phyloP scores from a whole-genome alignment of 2,888 invertebrate genomes.

The Ernsta delagoae region DNA sequence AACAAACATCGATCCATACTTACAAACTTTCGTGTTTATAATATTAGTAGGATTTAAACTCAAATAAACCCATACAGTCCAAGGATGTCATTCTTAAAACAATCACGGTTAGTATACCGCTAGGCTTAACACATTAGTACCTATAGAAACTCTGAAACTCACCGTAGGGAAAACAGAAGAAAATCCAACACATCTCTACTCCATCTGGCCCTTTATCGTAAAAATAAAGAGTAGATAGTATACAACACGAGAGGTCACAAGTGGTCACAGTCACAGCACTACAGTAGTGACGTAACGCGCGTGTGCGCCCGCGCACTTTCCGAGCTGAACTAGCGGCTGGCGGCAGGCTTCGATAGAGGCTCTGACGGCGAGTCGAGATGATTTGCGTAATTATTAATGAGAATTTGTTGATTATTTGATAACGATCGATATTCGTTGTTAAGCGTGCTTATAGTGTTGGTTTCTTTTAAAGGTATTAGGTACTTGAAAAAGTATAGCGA shows the following conservation, averaged over 20 bases:
- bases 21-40: too few species aligned
- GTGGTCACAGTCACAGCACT: conserved; percentile 58
- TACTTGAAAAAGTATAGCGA: too few species aligned
- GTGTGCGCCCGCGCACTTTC: conserved; percentile 70
- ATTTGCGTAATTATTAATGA: conserved; percentile 42
- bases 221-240: conserved; percentile 74
- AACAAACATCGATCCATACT: too few species aligned
- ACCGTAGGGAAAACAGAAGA: conserved; percentile 53
- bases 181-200: conserved; percentile 52
- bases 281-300: conserved; percentile 51
- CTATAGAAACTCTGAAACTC: conserved; percentile 47
- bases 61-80: too few species aligned
- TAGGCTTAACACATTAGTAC: neutral
- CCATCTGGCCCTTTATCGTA: conserved; percentile 71
- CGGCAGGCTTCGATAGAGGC: conserved; percentile 52
- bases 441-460: too few species aligned
- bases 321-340: conserved; percentile 66
- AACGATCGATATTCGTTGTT: conserved; percentile 21
- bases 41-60: too few species aligned
- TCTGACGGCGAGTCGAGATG: conserved; percentile 43
- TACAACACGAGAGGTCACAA: conserved; percentile 52
- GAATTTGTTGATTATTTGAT: conserved; percentile 39
- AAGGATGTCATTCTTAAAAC: neutral
- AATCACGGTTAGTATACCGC: neutral
- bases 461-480: too few species aligned